phyloP scores from a whole-genome alignment of 1,140 invertebrate species.

The Calephelis nemesis region DNA sequence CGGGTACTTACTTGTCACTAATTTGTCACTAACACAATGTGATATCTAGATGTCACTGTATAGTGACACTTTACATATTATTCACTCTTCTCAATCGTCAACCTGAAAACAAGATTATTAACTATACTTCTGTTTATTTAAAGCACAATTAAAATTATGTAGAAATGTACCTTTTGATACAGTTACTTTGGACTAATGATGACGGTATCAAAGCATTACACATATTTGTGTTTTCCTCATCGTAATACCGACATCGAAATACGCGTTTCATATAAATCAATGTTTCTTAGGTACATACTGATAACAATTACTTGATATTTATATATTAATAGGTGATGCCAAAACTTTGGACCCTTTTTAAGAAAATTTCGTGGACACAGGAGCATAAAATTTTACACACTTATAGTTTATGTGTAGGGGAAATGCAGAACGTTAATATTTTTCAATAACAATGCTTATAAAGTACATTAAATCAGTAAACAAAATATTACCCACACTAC shows the following conservation, averaged over 20 bases:
- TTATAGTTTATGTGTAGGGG: too few relatives aligned
- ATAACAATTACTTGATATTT: background rate
- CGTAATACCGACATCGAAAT: background rate
- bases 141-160: background rate
- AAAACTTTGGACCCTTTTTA: too few relatives aligned
- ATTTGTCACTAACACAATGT: constrained; percentile 36
- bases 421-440: too few relatives aligned
- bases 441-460: too few relatives aligned
- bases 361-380: too few relatives aligned
- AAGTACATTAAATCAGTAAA: too few relatives aligned
- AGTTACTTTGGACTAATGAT: background rate
- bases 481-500: too few relatives aligned
- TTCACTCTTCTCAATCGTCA: constrained; percentile 33
- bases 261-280: background rate
- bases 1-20: constrained; percentile 23
- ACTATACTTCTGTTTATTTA: constrained; percentile 2
- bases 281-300: background rate
- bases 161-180: background rate
- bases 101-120: constrained; percentile 37
- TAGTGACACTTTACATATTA: constrained; percentile 65
- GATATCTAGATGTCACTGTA: constrained; percentile 34
- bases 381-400: too few relatives aligned
- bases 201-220: background rate
- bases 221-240: background rate
- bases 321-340: too few relatives aligned